phyloP scores from a whole-genome alignment of 2,113 vertebrate genomes.

The Pelecanoides urinatrix region DNA sequence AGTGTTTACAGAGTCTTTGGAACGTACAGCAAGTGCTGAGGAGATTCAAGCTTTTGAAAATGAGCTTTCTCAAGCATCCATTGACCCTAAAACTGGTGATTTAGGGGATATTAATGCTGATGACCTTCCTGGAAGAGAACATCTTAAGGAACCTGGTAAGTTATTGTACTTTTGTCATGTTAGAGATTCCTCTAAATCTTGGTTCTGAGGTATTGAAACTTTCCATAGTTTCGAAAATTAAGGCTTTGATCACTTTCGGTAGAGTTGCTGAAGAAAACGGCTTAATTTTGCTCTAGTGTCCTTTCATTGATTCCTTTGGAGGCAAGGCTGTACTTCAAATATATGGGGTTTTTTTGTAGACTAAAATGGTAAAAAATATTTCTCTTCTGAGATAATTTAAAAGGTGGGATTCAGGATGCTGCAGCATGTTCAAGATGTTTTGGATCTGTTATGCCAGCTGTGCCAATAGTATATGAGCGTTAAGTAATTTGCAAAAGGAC shows the following conservation, averaged over 20 bases:
- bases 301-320: background rate
- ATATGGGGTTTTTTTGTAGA: no score
- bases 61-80: constrained; percentile 90
- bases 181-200: background rate
- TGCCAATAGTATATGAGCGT: background rate
- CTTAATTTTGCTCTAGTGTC: background rate
- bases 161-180: background rate
- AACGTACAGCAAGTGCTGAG: constrained; percentile 83
- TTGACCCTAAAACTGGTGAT: constrained; percentile 93
- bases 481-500: background rate
- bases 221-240: background rate
- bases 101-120: constrained; percentile 90
- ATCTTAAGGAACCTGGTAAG: constrained; percentile 89
- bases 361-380: background rate
- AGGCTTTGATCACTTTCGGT: background rate
- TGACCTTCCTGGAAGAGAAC: constrained; percentile 92
- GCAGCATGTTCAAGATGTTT: background rate
- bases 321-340: background rate
- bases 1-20: constrained; percentile 88
- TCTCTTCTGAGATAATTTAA: background rate
- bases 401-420: background rate
- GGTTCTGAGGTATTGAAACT: background rate
- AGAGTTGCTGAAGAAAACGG: background rate
- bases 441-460: background rate
- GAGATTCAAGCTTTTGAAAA: constrained; percentile 94